Evolutionary conservation across 2,113 vertebrate species (phyloP).

Genomic region (Corapipo altera): DNA sequence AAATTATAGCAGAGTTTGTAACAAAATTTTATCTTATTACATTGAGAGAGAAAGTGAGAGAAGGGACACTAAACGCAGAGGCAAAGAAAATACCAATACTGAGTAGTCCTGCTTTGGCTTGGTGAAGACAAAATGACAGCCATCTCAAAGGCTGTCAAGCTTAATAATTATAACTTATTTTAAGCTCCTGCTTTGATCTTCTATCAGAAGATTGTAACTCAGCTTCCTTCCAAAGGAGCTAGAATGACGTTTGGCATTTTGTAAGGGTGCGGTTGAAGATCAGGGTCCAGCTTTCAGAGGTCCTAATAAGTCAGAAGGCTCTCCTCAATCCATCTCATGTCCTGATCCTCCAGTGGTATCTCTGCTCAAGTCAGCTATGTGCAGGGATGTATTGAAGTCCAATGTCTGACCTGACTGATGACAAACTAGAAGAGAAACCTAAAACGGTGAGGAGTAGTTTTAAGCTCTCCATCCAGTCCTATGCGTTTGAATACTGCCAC

Average conservation of each 20-base stretch:
- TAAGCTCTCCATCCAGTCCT: neutral
- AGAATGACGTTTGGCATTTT: neutral
- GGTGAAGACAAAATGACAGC: neutral
- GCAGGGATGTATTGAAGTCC: neutral
- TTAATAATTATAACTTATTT: neutral
- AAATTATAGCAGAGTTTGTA: slow-evolving; percentile 64
- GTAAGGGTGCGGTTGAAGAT: neutral
- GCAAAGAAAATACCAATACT: neutral
- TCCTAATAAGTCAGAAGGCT: neutral
- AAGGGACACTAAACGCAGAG: neutral
- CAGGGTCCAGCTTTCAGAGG: neutral
- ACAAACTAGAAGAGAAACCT: neutral
- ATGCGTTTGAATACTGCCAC: neutral
- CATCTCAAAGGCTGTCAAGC: neutral
- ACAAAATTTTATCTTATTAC: slow-evolving; percentile 56
- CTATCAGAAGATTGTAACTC: neutral
- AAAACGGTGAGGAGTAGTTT: neutral
- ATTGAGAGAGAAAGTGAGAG: slow-evolving; percentile 23
- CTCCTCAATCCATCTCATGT: rapidly evolving
- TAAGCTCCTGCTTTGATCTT: neutral
- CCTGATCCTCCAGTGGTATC: neutral
- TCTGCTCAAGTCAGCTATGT: neutral
- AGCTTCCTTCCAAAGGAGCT: neutral
- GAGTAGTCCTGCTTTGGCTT: neutral
- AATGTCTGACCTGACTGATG: neutral